Evolutionary conservation across 1,140 invertebrate genomes (phyloP).

Genomic region (Calephelis nemesis): DNA sequence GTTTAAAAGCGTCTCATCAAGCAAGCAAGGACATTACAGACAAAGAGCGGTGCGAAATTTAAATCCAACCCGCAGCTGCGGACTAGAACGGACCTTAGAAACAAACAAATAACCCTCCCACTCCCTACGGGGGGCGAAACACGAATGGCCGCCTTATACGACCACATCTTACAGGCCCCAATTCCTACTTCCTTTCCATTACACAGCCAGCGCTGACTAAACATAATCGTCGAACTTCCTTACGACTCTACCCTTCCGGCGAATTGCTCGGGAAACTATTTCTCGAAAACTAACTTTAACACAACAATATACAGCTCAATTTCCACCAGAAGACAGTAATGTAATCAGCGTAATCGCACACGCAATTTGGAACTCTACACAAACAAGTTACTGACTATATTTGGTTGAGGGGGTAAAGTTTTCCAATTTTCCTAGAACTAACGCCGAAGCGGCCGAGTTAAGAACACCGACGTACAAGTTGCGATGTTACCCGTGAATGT

Average conservation of each 20-base stretch:
- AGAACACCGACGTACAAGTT: constrained; percentile 73
- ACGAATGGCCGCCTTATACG: constrained; percentile 70
- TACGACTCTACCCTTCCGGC: constrained; percentile 76
- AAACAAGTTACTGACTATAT: constrained; percentile 36
- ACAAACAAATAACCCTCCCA: constrained; percentile 70
- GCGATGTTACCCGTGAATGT: constrained; percentile 64
- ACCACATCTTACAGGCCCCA: constrained; percentile 77
- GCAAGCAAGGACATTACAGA: constrained; percentile 60
- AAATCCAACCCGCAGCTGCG: constrained; percentile 70
- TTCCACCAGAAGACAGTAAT: constrained; percentile 32
- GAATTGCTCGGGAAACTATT: constrained; percentile 45
- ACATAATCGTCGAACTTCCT: constrained; percentile 78
- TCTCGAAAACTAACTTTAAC: constrained; percentile 41
- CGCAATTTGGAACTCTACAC: constrained; percentile 35
- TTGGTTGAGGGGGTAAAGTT: constrained; percentile 34
- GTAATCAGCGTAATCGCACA: constrained; percentile 33
- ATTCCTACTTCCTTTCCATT: constrained; percentile 78
- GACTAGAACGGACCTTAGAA: constrained; percentile 65
- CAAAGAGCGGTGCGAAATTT: constrained; percentile 73
- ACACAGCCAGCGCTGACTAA: constrained; percentile 74
- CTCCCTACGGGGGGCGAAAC: constrained; percentile 45
- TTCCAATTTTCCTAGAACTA: constrained; percentile 74
- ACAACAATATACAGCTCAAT: constrained; percentile 34
- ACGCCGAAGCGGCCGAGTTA: constrained; percentile 71
- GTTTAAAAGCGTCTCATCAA: constrained; percentile 68